Evolutionary conservation across 2,113 vertebrate genomes (phyloP).

Genomic region (Rhabdornis inornatus): DNA sequence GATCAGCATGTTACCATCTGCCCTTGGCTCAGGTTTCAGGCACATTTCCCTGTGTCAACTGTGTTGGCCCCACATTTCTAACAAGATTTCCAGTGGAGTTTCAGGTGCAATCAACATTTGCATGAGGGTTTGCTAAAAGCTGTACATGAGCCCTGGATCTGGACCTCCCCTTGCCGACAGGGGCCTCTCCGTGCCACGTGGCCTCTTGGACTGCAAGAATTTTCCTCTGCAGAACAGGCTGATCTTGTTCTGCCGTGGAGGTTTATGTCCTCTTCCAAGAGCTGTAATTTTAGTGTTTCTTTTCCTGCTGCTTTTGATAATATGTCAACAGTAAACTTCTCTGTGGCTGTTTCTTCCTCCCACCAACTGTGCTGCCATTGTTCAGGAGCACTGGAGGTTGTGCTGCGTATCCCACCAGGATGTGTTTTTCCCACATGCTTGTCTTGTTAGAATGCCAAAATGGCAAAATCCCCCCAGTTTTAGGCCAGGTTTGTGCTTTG

Average conservation of each 20-base stretch:
- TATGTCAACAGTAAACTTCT: not conserved
- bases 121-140: not conserved
- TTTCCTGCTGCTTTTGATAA: conserved; percentile 9
- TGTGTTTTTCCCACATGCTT: not conserved
- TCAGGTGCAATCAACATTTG: not conserved
- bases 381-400: not conserved
- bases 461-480: not conserved
- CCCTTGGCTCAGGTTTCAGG: not conserved
- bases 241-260: conserved; percentile 11
- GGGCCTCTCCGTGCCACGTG: not conserved
- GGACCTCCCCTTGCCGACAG: not conserved
- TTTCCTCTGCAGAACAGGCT: conserved; percentile 53
- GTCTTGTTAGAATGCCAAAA: not conserved
- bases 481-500: not conserved
- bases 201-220: conserved; percentile 1
- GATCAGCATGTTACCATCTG: not conserved
- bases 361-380: not conserved
- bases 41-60: not conserved
- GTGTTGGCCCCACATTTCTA: not conserved
- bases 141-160: not conserved
- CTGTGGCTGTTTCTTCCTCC: not conserved
- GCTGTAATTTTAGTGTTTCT: conserved; percentile 14
- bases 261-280: not conserved
- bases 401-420: not conserved
- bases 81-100: not conserved